phyloP scores from a whole-genome alignment of 1,140 invertebrate genomes.

The Mactra quadrangularis region DNA sequence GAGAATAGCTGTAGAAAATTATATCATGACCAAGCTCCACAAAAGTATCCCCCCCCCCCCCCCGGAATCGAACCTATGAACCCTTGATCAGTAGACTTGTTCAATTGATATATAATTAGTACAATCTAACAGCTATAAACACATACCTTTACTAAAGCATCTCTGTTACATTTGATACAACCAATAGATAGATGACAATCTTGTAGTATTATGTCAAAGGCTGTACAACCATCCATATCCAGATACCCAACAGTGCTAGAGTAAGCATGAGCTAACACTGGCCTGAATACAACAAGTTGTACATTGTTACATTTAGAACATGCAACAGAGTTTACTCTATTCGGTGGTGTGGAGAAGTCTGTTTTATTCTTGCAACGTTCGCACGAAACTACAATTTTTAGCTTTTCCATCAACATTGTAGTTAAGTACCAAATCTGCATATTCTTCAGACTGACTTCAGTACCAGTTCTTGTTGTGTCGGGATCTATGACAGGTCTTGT shows the following conservation, averaged over 20 bases:
- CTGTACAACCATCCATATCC: slow-evolving; percentile 79
- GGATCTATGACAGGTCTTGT: slow-evolving; percentile 19
- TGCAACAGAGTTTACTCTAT: slow-evolving; percentile 69
- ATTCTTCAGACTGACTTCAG: slow-evolving; percentile 46
- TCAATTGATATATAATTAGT: no score
- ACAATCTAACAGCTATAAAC: not conserved
- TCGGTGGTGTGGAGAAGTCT: slow-evolving; percentile 72
- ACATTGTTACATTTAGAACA: slow-evolving; percentile 80
- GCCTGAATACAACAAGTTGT: slow-evolving; percentile 76
- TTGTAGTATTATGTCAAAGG: slow-evolving; percentile 80
- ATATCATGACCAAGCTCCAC: no score
- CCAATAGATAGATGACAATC: slow-evolving; percentile 75
- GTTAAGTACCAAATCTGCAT: slow-evolving; percentile 57
- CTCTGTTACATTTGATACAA: slow-evolving; percentile 81
- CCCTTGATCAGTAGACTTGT: no score
- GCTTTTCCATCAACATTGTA: slow-evolving; percentile 50
- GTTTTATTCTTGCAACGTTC: slow-evolving; percentile 79
- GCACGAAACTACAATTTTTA: slow-evolving; percentile 75
- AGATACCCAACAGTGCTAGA: slow-evolving; percentile 81
- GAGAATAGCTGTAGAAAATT: no score
- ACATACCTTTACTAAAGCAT: slow-evolving; percentile 76
- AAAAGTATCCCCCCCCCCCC: no score
- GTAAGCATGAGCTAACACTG: slow-evolving; percentile 79
- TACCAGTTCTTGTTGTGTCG: slow-evolving; percentile 37
- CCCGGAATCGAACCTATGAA: no score